These are phyloP conservation scores for Tarsius wallacei DNA, from an alignment of 2,797 vertebrate genomes.

Conservation along the genomic window DNA sequence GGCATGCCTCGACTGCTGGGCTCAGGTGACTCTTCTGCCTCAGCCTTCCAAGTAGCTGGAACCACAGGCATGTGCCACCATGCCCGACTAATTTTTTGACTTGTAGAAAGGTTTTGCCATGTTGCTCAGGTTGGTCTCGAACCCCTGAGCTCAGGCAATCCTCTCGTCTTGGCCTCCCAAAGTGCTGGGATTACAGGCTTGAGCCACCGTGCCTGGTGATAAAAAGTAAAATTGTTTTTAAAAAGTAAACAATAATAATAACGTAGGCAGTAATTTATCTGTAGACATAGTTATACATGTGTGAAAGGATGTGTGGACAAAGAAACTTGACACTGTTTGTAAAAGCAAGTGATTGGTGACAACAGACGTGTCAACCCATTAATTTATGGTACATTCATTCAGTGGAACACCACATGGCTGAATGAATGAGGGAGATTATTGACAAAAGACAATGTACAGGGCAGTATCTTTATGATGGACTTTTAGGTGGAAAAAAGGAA, in stretches of 20 bases:
- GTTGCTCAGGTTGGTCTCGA: too few relatives aligned
- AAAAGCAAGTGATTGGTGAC: not conserved
- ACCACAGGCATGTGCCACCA: too few relatives aligned
- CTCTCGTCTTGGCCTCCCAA: too few relatives aligned
- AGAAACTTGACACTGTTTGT: not conserved
- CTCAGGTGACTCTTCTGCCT: too few relatives aligned
- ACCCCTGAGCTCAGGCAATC: too few relatives aligned
- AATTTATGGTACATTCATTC: not conserved
- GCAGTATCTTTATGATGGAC: not conserved
- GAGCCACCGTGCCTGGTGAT: too few relatives aligned
- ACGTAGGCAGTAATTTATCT: not conserved
- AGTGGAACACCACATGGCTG: not conserved
- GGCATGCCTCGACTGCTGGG: too few relatives aligned
- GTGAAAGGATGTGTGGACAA: not conserved
- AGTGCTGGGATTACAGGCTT: too few relatives aligned
- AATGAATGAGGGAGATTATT: not conserved
- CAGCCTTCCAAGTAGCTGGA: too few relatives aligned
- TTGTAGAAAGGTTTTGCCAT: too few relatives aligned
- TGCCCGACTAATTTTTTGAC: too few relatives aligned
- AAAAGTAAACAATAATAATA: not conserved
- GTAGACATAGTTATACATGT: fast-evolving
- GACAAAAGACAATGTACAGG: not conserved
- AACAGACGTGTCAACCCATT: not conserved
- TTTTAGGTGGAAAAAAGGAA: not conserved
- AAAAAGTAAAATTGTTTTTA: too few relatives aligned